Conservation (phyloP, 2,888 invertebrate genomes). For the Aspidapion aeneum region DNA sequence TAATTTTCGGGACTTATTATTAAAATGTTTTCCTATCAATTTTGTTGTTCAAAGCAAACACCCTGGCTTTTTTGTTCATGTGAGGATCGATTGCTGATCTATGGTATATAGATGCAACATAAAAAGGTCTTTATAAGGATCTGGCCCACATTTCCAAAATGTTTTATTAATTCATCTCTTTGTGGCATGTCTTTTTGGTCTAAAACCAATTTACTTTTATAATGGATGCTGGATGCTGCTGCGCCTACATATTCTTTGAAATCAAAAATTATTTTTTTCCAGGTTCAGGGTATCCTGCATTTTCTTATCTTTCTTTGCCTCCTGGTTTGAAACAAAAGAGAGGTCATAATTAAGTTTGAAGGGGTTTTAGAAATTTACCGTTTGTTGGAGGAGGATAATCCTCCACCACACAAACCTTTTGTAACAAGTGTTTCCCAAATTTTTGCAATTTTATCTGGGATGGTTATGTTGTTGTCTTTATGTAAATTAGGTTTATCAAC, state of each 20-base stretch:
- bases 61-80: neutral
- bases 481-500: too few species aligned
- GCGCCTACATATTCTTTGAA: neutral
- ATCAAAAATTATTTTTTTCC: too few species aligned
- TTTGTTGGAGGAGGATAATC: neutral
- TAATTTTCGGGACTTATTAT: neutral
- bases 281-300: too few species aligned
- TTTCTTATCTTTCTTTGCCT: neutral
- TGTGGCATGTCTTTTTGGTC: neutral
- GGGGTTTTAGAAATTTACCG: neutral
- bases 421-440: too few species aligned
- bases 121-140: neutral
- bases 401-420: too few species aligned
- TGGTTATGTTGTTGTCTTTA: too few species aligned
- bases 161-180: neutral
- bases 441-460: too few species aligned
- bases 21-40: neutral
- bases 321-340: neutral
- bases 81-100: neutral
- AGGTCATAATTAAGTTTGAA: neutral
- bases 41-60: neutral
- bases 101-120: neutral
- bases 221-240: neutral
- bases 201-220: neutral
- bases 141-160: neutral